These are phyloP conservation scores for Hermetia illucens DNA, from an alignment of 1,140 invertebrate genomes.

Conservation along the genomic window DNA sequence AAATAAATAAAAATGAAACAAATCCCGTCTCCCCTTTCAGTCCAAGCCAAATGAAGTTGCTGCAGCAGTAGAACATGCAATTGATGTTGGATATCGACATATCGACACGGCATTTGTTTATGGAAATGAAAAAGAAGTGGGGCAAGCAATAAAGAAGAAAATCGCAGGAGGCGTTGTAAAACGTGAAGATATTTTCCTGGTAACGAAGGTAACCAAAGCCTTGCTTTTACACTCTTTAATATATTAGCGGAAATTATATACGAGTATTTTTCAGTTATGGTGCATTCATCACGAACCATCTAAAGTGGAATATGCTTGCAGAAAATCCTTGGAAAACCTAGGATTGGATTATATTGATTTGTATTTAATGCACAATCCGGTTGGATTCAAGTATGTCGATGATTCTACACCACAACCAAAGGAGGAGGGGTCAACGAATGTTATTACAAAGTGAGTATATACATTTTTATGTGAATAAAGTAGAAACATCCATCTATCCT, in stretches of 20 bases:
- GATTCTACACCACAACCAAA: no score
- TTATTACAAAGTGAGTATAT: no score
- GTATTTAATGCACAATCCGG: constrained; percentile 72
- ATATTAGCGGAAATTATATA: no score
- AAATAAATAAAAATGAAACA: no score
- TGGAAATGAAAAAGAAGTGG: constrained; percentile 72
- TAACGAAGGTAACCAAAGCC: constrained; percentile 46
- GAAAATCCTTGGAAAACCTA: constrained; percentile 47
- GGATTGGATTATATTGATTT: constrained; percentile 65
- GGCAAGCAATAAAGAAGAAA: constrained; percentile 53
- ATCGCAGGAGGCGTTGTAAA: constrained; percentile 54
- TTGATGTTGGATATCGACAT: constrained; percentile 53
- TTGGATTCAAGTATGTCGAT: background rate
- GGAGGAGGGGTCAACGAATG: no score
- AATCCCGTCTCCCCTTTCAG: no score
- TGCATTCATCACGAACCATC: constrained; percentile 44
- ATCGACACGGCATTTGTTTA: constrained; percentile 54
- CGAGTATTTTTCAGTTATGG: constrained; percentile 42
- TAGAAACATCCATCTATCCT: no score
- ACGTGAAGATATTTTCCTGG: constrained; percentile 48
- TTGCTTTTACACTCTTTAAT: no score
- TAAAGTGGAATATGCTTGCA: constrained; percentile 35
- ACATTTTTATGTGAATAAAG: no score
- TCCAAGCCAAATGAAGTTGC: background rate
- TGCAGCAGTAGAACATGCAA: constrained; percentile 44